Conservation (phyloP, 2,113 vertebrate species). For the Gambusia affinis region DNA sequence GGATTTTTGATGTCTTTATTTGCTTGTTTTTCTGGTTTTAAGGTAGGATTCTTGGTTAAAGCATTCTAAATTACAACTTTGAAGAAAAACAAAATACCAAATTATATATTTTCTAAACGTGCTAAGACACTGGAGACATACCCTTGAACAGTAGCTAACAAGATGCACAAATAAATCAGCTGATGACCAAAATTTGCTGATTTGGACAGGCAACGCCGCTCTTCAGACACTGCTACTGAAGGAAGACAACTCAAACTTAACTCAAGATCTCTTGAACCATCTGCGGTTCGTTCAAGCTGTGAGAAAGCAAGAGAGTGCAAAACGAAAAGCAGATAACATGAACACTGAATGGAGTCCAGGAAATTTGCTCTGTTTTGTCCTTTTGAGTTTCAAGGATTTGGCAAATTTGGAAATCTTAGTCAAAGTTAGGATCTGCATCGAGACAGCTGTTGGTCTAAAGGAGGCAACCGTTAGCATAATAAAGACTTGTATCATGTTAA, state of each 20-base stretch:
- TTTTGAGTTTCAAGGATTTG: background rate
- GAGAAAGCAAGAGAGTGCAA: background rate
- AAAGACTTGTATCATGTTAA: background rate
- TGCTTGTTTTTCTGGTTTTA: conserved; percentile 42
- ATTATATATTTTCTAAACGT: background rate
- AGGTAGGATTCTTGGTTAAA: conserved; percentile 45
- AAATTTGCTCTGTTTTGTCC: background rate
- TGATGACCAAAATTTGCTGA: background rate
- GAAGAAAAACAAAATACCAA: conserved; percentile 8
- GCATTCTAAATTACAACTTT: conserved; percentile 5
- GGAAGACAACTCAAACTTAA: background rate
- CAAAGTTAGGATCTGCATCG: background rate
- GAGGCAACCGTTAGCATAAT: background rate
- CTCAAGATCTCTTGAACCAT: background rate
- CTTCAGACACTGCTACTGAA: background rate
- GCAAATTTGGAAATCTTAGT: background rate
- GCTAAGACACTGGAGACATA: conserved; percentile 7
- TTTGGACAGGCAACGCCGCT: background rate
- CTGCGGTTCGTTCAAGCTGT: background rate
- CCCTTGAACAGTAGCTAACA: background rate
- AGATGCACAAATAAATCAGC: conserved; percentile 14
- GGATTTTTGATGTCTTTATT: background rate
- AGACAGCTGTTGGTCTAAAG: background rate
- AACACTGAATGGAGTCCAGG: background rate
- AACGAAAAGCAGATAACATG: background rate